A percentile compares a stretch with the other conserved stretches of the same genome.
Evolutionary conservation across 1,140 invertebrate species (phyloP).

Genomic region (Drosophila subpulchrella): DNA sequence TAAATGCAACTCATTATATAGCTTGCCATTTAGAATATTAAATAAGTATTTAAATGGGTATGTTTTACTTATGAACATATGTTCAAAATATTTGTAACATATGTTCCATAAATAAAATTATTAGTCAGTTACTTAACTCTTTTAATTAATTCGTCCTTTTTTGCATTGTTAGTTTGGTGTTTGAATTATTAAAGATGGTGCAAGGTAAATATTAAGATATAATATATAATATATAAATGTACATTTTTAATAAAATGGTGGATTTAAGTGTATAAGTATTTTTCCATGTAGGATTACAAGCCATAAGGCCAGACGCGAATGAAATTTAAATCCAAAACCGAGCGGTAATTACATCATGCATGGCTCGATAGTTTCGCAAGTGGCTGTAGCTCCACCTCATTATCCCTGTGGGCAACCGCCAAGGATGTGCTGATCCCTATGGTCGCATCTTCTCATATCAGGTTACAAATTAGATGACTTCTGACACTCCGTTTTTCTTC

Average conservation of each 20-base stretch:
- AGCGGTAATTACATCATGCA: constrained; percentile 44
- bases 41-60: too few species aligned
- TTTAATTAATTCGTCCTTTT: too few species aligned
- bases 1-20: too few species aligned
- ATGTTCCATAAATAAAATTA: too few species aligned
- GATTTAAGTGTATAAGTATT: not conserved
- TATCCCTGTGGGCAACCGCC: constrained; percentile 32
- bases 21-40: too few species aligned
- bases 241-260: not conserved
- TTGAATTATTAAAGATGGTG: too few species aligned
- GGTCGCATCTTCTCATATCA: constrained; percentile 20
- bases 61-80: too few species aligned
- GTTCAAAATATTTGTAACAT: too few species aligned
- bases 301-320: not conserved
- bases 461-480: constrained; percentile 41
- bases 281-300: not conserved
- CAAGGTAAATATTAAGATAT: too few species aligned
- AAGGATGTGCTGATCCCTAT: constrained; percentile 25
- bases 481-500: constrained; percentile 3
- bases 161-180: too few species aligned
- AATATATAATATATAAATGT: too few species aligned
- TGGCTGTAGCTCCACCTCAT: constrained; percentile 26
- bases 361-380: constrained; percentile 21
- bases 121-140: too few species aligned
- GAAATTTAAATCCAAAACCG: constrained; percentile 42